Percentiles rank a stretch among this genome's conserved stretches.
Conservation (phyloP, 1,140 invertebrate genomes). For the Stegodyphus mimosarum region DNA sequence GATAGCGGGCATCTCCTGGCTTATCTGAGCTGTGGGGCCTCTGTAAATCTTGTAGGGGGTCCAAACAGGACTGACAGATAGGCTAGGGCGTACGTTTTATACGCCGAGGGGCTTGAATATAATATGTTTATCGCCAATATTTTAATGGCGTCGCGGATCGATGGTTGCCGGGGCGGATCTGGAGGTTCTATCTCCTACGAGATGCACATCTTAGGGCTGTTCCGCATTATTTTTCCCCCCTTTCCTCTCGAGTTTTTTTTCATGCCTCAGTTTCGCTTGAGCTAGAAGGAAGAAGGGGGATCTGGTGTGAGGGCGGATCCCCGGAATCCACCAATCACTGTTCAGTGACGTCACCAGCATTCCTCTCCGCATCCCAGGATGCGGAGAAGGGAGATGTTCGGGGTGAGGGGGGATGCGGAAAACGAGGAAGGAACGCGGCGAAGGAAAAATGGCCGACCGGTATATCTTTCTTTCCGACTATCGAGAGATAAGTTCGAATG, state of each 20-base stretch:
- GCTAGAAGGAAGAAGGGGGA: slow-evolving; percentile 20
- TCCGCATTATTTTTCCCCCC: slow-evolving; percentile 23
- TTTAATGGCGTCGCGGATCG: slow-evolving; percentile 34
- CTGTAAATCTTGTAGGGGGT: slow-evolving; percentile 37
- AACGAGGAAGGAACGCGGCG: slow-evolving; percentile 7
- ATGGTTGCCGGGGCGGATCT: slow-evolving; percentile 14
- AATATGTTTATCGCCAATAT: slow-evolving; percentile 58
- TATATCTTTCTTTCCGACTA: slow-evolving; percentile 36
- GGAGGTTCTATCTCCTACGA: slow-evolving; percentile 20
- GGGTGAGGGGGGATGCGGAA: slow-evolving; percentile 14
- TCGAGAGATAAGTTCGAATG: slow-evolving; percentile 31
- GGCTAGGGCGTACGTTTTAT: not conserved
- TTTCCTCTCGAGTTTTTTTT: not conserved
- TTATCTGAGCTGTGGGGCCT: slow-evolving; percentile 22
- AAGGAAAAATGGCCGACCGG: slow-evolving; percentile 52
- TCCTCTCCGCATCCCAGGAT: slow-evolving; percentile 29
- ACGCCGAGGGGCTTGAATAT: slow-evolving; percentile 16
- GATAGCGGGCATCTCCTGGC: slow-evolving; percentile 15
- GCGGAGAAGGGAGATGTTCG: slow-evolving; percentile 7
- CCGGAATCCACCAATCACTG: slow-evolving; percentile 56
- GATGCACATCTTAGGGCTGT: slow-evolving; percentile 56
- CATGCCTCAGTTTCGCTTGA: not conserved
- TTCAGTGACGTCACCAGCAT: slow-evolving; percentile 51
- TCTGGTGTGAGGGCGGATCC: not conserved
- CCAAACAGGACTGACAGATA: not conserved